Percentiles rank a stretch among this genome's conserved stretches.
Conservation (phyloP, 2,888 invertebrate species). For the Lycaena phlaeas region DNA sequence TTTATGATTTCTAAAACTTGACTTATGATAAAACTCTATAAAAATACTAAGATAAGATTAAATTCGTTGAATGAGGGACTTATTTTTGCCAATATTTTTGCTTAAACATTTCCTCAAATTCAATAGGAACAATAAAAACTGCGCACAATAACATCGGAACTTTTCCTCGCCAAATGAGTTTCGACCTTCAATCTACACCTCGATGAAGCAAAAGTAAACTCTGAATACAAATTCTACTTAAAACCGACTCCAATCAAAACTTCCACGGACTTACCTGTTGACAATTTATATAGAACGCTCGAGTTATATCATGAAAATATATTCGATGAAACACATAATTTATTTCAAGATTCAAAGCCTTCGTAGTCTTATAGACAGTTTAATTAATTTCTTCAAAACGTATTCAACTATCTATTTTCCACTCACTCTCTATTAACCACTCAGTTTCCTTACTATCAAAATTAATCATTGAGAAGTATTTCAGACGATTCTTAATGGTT, state of each 20-base stretch:
- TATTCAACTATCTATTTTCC: no score
- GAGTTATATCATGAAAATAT: conserved; percentile 3
- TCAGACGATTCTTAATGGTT: no score
- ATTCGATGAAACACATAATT: background rate
- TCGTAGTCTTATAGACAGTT: background rate
- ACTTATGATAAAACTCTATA: no score
- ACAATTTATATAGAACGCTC: conserved; percentile 15
- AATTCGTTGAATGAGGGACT: no score
- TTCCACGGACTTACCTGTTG: conserved; percentile 32
- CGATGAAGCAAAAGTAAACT: conserved; percentile 36
- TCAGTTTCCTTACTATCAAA: no score
- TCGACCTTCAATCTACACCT: conserved; percentile 50
- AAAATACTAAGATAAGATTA: no score
- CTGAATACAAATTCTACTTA: conserved; percentile 44
- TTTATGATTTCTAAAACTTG: no score
- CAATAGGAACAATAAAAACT: background rate
- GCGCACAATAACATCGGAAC: conserved; percentile 9
- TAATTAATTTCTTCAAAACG: background rate
- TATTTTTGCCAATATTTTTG: background rate
- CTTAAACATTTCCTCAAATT: background rate
- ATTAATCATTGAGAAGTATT: no score
- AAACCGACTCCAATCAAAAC: conserved; percentile 42
- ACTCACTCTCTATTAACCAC: no score
- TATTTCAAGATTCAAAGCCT: background rate
- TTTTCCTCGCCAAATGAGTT: conserved; percentile 12